Evolutionary conservation across 2,113 vertebrate species (phyloP), one percentile per base, ranked within the genome.

Genomic region (Rhinopithecus roxellana): DNA sequence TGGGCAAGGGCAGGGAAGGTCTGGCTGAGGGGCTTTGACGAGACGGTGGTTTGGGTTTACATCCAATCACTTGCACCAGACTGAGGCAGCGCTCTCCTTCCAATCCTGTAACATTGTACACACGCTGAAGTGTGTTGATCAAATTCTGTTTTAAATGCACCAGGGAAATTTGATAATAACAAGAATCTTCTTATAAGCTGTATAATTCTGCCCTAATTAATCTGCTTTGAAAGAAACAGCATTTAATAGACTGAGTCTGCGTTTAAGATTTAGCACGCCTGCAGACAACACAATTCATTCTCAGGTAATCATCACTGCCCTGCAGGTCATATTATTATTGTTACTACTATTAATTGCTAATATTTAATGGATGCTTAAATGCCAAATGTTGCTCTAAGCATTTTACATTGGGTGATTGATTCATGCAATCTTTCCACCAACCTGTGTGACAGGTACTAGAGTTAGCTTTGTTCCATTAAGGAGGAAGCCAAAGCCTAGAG

Each of bases 141-240:
- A 87, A 86, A 95, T 92, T 20, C 50, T 55, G n/a, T 80, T 80
- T 80, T 38, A 55, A 85, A 50, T 48, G 52, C 8, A 59, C 43
- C 43, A 40, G 22, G 80, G 55, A 89, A 69, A 38, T 92, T 79
- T 67, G 52, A 83, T 55, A 96, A 90, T 92, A 81, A 95, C 84
- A 78, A 64, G 32, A 81, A 45, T 93, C 61, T 92, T 95, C 77
- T 97, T 64, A 78, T 84, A 94, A 95, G 74, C 32, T 59, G 59
- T 77, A 78, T 57, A 74, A 95, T 17, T 27, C 78, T 79, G 78
- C 69, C 45, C 57, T 94, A 92, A 95, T 97, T 93, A 93, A 79
- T 90, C 59, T 94, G 45, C 82, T 97, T 91, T 86, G 59, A 79
- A 79, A 94, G 16, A 93, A 82, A 25, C 59, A 48, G 18, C 69